Evolutionary conservation across 2,797 vertebrate species (phyloP).

Genomic region (Premnoplex brunnescens): DNA sequence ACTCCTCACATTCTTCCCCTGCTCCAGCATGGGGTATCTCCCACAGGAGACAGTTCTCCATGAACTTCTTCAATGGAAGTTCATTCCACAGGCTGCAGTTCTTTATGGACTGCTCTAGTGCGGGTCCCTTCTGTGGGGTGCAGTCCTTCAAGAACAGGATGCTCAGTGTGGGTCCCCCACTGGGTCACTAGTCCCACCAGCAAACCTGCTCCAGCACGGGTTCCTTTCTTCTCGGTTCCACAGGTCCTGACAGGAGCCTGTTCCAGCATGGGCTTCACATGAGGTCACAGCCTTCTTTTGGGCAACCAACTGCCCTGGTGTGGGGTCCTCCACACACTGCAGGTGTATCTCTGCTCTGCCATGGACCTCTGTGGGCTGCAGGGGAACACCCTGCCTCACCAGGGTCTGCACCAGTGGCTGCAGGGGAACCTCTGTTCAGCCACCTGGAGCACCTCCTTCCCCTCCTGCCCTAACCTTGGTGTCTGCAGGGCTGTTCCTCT

Average conservation of each 20-base stretch:
- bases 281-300: not conserved
- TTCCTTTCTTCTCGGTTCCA: rapidly evolving
- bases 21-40: not conserved
- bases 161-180: not conserved
- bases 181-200: not conserved
- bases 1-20: not conserved
- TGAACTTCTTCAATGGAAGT: not conserved
- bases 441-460: not conserved
- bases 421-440: not conserved
- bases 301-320: not conserved
- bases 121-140: not conserved
- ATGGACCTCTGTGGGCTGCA: not conserved
- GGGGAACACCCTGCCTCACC: not conserved
- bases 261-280: not conserved
- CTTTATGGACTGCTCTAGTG: not conserved
- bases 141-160: not conserved
- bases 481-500: not conserved
- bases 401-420: not conserved
- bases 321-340: not conserved
- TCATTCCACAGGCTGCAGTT: not conserved
- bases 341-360: not conserved
- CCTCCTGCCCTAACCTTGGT: not conserved
- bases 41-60: not conserved
- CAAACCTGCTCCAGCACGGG: not conserved
- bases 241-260: not conserved